phyloP scores from a whole-genome alignment of 2,797 vertebrate genomes.

The Enoplosus armatus region DNA sequence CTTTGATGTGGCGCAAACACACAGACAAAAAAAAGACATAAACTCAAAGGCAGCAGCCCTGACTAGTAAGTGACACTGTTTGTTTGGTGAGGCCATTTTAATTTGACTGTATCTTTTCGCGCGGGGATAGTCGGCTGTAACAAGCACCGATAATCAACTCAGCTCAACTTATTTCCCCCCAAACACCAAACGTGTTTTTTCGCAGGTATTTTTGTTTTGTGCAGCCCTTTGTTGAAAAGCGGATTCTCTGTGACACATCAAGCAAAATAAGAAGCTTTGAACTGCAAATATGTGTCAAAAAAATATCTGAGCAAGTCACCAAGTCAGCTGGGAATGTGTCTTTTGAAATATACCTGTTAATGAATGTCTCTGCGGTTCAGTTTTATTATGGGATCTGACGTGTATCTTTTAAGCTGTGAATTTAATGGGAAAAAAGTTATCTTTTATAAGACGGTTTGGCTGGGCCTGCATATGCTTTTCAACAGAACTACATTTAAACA shows the following conservation, averaged over 20 bases:
- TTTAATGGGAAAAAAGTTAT: not conserved
- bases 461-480: not conserved
- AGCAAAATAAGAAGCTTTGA: conserved; percentile 35
- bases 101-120: conserved; percentile 40
- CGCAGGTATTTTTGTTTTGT: not conserved
- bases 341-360: conserved; percentile 15
- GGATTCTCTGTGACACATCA: conserved; percentile 5
- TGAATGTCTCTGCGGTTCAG: conserved; percentile 2
- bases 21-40: not conserved
- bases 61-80: conserved; percentile 11
- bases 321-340: not conserved
- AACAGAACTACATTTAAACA: not conserved
- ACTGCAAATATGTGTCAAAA: conserved; percentile 27
- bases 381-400: not conserved
- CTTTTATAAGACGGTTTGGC: not conserved
- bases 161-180: conserved; percentile 8
- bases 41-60: conserved; percentile 19
- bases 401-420: not conserved
- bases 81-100: conserved; percentile 38
- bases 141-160: conserved; percentile 42
- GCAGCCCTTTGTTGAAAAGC: not conserved
- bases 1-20: conserved; percentile 41
- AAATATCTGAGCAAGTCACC: conserved; percentile 21
- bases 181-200: conserved; percentile 8
- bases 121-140: conserved; percentile 20